Base-by-base conservation (phyloP, 2,113 vertebrate species). In the Ophthalmolycus amberensis region DNA sequence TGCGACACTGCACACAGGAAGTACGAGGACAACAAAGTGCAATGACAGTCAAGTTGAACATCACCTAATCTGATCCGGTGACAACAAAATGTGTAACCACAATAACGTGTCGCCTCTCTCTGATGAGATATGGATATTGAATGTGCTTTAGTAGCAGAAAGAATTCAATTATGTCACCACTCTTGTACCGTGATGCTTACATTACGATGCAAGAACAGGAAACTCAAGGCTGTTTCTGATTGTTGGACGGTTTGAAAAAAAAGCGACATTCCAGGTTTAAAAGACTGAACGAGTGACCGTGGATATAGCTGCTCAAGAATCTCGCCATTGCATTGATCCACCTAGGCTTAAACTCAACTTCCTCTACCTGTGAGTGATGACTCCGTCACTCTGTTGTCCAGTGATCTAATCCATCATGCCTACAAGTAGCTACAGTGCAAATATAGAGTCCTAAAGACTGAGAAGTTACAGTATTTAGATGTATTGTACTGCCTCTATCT, bases 401-500 rank as follows among this genome's bases (percentile, higher is more conserved):
- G 34, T 60, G 9, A 73, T 63, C 22, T 60, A 65, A 9, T 71
- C 25, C 16, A 40, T 82, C 40, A 74, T 38, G 22, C 34, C 54
- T 38, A 18, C 37, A 54, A 22, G 8, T 34, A 16, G 34, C 38
- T 32, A 52, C 60, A 22, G 7, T 62, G 15, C 22, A 65, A n/a
- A 75, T 59, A 73, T 6, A 48, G 10, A 56, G 29, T 66, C 63
- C 11, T 59, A 11, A 80, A 75, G 74, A 80, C 20, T 2, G 29
- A 73, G 16, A 73, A 32, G 72, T 64, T 67, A 32, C 70, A 67
- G 50, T 54, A 80, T 18, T 76, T 73, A 48, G 70, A 70, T 72
- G 52, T n/a, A 69, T 71, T 66, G 65, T 68, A 34, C 71, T 82
- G 7, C 67, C 25, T 80, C 54, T 69, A 71, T 83, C 78, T 83